Evolutionary conservation across 2,888 invertebrate species (phyloP), one percentile per base, ranked within the genome.

Genomic region (Epinotia brunnichana): DNA sequence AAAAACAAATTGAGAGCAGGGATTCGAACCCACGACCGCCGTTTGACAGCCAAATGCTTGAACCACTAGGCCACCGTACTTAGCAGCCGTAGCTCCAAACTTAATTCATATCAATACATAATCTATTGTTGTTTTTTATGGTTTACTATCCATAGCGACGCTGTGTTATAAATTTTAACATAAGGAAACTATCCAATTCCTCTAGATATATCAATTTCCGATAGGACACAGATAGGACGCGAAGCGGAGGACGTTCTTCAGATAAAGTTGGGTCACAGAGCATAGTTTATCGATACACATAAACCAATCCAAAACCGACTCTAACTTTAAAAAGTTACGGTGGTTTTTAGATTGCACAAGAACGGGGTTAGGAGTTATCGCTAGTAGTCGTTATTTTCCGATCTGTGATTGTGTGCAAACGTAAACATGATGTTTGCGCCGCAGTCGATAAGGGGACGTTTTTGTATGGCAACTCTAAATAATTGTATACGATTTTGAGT

Each of bases 341-440:
- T 59, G 17, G 3, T 24, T 24, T 60, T 71, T 41, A 24, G 19
- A 24, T 39, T 54, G 51, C 9, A 2, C 9, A 13, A 11, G 24
- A 2, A 39, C 17, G 35, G 44, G 71, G 66, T 54, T 67, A 60
- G n/a, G 54, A 41, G 66, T 67, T 71, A 71, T 71, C 71, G 35
- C 11, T 3, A 10, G 53, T 13, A 53, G 60, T 67, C 66, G 66
- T 71, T 71, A 71, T 71, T 67, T 71, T 71, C 60, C 66, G 66
- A 71, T 71, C 71, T 71, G 71, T 67, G 71, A 71, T 71, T 71
- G 70, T 71, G 70, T 41, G 66, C 54, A 66, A 24, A 24, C 21
- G 21, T 24, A 24, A 71, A 71, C 70, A 71, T 59, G 41, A 13
- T 67, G 71, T 67, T 67, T 67, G 66, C 61, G 66, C 48, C 15